Evolutionary conservation across 2,113 vertebrate species (phyloP), one percentile per base, ranked within the genome.

Genomic region (Pollimyrus isidori): DNA sequence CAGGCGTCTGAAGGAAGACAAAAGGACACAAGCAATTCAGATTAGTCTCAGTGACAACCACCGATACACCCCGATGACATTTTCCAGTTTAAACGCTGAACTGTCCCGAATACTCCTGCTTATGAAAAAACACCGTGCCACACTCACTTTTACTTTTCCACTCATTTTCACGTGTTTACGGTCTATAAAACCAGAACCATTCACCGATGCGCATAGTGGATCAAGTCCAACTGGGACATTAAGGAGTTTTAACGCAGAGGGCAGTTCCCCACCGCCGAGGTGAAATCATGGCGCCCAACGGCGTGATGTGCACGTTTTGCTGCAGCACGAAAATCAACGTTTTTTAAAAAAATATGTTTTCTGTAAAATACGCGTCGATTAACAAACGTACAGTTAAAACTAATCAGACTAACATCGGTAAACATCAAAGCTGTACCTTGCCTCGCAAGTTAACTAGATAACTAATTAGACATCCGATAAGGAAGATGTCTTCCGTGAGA

Each of bases 1-100:
- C 98, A 99, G 17, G 94, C 95, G 93, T 96, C 98, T 99, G 91
- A 30, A 30, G 90, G 89, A 76, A 90, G 17, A 76, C 84, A 5
- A 23, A 42, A 52, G 30, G 15, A 39, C 42, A 10, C 11, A 1
- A 48, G 42, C 69, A 83, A 46, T 17, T 45, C 10, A n/a, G 80
- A 23, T 48, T n/a, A 84, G 21, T 17, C 82, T 46, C 23, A 15
- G 3, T n/a, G n/a, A 46, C 3, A 84, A 45, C 23, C 42, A 82
- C 19, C 13, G 10, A 30, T 4, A 30, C 26, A 69, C 13, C 13
- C n/a, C 1, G 9, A 69, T 69, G 26, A 69, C 62, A 69, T 30
- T 30, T 30, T 10, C 62, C n/a, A 69, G 62, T 69, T 69, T 30
- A 30, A 26, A 30, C 30, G 62, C n/a, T 30, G 62, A 3, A 13